Conservation (phyloP, 53 echinoderm and acorn worm genomes). For the Paracentrotus lividus region DNA sequence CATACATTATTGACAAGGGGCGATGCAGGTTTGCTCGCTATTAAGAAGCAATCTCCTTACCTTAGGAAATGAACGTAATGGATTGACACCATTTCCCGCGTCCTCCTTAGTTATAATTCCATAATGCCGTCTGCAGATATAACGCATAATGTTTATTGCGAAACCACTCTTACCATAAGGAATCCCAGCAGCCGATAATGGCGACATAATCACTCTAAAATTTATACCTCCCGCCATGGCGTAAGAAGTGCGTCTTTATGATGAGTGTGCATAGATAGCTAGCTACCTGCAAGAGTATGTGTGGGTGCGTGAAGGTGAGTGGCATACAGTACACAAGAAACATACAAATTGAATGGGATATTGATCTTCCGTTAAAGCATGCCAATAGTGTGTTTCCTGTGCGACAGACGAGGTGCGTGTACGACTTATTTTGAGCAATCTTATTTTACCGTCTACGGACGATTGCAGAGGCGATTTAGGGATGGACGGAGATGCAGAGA, state of each 20-base stretch:
- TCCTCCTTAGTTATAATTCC: not conserved
- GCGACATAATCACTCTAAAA: slow-evolving; percentile 50
- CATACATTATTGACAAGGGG: not conserved
- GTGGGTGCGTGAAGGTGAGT: not conserved
- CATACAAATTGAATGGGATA: slow-evolving; percentile 44
- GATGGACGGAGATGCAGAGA: not conserved
- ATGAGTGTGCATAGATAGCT: not conserved
- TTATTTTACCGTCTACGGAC: not conserved
- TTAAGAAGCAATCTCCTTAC: slow-evolving; percentile 6
- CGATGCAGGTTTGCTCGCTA: not conserved
- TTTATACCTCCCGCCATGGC: slow-evolving; percentile 47
- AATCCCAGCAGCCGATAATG: slow-evolving; percentile 25
- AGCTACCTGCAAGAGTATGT: slow-evolving; percentile 17
- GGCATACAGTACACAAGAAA: slow-evolving; percentile 6
- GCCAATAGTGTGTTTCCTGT: slow-evolving; percentile 19
- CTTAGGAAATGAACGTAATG: slow-evolving; percentile 32
- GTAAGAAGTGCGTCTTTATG: not conserved
- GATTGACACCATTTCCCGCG: not conserved
- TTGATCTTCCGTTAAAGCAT: slow-evolving; percentile 42
- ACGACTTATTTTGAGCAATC: slow-evolving; percentile 29
- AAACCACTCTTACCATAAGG: not conserved
- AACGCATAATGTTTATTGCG: not conserved
- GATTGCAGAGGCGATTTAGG: not conserved
- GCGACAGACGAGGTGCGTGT: not conserved
- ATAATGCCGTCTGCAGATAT: slow-evolving; percentile 31